Evolutionary conservation across 1,140 invertebrate genomes (phyloP).

Genomic region (Pachyrhynchus sulphureomaculatus): DNA sequence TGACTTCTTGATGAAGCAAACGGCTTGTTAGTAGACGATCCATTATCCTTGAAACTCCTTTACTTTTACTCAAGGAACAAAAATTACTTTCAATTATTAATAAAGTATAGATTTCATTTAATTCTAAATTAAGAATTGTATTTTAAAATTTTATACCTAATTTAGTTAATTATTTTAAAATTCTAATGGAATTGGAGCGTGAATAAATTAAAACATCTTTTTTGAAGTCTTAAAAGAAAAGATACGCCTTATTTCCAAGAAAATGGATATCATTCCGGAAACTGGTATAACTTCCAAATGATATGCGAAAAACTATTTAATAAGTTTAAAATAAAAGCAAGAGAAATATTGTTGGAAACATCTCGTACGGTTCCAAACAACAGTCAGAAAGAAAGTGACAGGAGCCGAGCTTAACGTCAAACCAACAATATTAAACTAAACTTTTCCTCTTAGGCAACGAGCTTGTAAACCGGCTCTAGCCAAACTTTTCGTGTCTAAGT

Average conservation of each 20-base stretch:
- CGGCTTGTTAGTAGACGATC: too few species aligned
- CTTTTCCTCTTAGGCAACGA: slow-evolving; percentile 51
- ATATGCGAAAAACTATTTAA: slow-evolving; percentile 48
- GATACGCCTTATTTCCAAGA: slow-evolving; percentile 9
- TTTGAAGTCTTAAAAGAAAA: background rate
- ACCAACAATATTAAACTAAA: slow-evolving; percentile 53
- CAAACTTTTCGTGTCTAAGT: slow-evolving; percentile 51
- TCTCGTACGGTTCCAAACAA: slow-evolving; percentile 45
- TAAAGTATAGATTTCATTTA: too few species aligned
- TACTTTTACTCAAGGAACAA: too few species aligned
- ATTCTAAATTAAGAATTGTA: too few species aligned
- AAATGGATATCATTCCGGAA: slow-evolving; percentile 13
- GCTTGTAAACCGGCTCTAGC: slow-evolving; percentile 45
- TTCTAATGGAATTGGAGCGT: too few species aligned
- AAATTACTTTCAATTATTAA: too few species aligned
- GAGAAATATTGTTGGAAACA: slow-evolving; percentile 49
- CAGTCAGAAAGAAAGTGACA: slow-evolving; percentile 52
- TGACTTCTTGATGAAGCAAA: too few species aligned
- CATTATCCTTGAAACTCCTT: too few species aligned
- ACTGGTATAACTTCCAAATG: slow-evolving; percentile 26
- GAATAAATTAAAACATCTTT: background rate
- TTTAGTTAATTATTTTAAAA: too few species aligned
- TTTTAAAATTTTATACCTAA: too few species aligned
- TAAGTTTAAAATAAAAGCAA: slow-evolving; percentile 46
- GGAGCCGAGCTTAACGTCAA: slow-evolving; percentile 52